Base-by-base conservation (phyloP, 2,888 invertebrate genomes). In the Drosophila neotestacea region DNA sequence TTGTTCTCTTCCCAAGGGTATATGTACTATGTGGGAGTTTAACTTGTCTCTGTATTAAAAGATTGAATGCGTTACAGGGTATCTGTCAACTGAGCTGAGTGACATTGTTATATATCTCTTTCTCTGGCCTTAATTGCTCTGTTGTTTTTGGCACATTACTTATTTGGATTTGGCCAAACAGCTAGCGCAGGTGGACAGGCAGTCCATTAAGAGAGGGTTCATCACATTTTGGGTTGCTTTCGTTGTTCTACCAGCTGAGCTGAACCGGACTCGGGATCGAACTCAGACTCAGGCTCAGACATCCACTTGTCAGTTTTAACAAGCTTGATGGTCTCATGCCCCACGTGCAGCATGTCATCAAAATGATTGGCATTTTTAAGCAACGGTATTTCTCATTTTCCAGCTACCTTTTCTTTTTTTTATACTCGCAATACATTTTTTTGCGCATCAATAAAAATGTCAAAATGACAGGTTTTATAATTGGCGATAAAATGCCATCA, bases 401-500 rank as follows among this genome's bases (percentile, higher is more conserved):
- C 60, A 50, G 54, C 63, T 60, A 55, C 66, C 60, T 73, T 65
- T 68, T 59, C 41, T 61, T 60, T 54, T 47, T 50, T n/a, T 44
- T 27, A 13, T 34, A 10, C 13, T 48, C 48, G 42, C 55, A 47
- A 52, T 52, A 50, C 34, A 9, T 42, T 68, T 41, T 69, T 47
- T 55, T 64, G 50, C 69, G 39, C 68, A 79, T 71, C 69, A 62
- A 83, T 83, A 85, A 87, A 81, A 88, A 73, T 71, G 65, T 58
- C 60, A 73, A 75, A 79, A 70, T 88, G 88, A 73, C 88, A 85
- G 86, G 62, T 77, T 82, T 88, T 75, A 84, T 86, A 85, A 85
- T 85, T 88, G 85, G 72, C 74, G 72, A 84, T 84, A 88, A 88
- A 88, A 88, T 84, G 84, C 80, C 67, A 84, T 70, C 84, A 81